phyloP scores from a whole-genome alignment of 1,140 invertebrate genomes.

The Gonioctena quinquepunctata region DNA sequence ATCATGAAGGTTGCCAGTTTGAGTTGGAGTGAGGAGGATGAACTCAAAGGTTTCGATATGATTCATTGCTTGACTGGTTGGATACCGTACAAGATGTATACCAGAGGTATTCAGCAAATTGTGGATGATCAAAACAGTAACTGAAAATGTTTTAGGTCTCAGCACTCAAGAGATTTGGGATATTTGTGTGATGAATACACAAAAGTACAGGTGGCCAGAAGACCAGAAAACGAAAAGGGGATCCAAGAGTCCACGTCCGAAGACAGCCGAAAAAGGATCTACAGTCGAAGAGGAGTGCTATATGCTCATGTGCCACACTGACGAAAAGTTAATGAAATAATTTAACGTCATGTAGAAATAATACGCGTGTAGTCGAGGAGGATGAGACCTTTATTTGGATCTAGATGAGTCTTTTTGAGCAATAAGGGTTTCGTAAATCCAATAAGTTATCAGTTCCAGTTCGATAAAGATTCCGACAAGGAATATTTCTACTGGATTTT shows the following conservation, averaged over 20 bases:
- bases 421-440: too few relatives aligned
- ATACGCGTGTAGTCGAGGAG: too few relatives aligned
- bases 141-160: conserved; percentile 36
- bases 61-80: conserved; percentile 49
- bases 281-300: neutral
- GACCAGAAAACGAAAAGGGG: neutral
- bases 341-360: too few relatives aligned
- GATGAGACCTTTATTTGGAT: too few relatives aligned
- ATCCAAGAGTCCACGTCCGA: neutral
- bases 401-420: too few relatives aligned
- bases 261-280: neutral
- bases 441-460: too few relatives aligned
- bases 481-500: too few relatives aligned
- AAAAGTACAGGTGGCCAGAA: conserved; percentile 28
- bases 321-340: too few relatives aligned
- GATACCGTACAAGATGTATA: conserved; percentile 39
- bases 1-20: conserved; percentile 47
- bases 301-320: too few relatives aligned
- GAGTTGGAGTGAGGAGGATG: conserved; percentile 34
- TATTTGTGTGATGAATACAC: conserved; percentile 34
- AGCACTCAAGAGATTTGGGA: conserved; percentile 40
- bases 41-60: conserved; percentile 44
- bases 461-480: too few relatives aligned
- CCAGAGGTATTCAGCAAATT: conserved; percentile 36
- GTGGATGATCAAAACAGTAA: too few relatives aligned